Conservation (phyloP, 2,888 invertebrate genomes). For the Peribatodes rhomboidaria region DNA sequence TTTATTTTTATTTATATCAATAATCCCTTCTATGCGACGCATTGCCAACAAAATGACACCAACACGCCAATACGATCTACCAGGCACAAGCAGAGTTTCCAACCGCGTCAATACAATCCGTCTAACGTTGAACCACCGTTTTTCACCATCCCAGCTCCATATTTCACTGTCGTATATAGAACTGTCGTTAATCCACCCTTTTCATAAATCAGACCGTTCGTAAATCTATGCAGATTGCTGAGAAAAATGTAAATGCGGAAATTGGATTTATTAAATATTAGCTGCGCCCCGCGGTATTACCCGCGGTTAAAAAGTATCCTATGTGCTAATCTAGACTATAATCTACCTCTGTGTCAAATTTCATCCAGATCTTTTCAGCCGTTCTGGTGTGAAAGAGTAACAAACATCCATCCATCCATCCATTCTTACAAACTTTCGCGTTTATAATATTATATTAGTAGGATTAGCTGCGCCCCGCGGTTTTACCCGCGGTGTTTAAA, state of each 20-base stretch:
- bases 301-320: background rate
- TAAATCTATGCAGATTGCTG: slow-evolving; percentile 40
- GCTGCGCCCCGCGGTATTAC: too few species aligned
- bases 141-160: slow-evolving; percentile 34
- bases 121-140: slow-evolving; percentile 18
- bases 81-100: background rate
- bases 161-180: slow-evolving; percentile 34
- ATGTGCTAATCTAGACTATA: too few species aligned
- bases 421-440: too few species aligned
- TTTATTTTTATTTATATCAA: too few species aligned
- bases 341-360: too few species aligned
- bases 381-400: too few species aligned
- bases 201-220: slow-evolving; percentile 36
- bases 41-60: background rate
- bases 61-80: background rate
- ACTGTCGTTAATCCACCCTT: slow-evolving; percentile 39
- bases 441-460: too few species aligned
- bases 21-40: too few species aligned
- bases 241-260: slow-evolving; percentile 35
- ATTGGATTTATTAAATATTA: slow-evolving; percentile 37
- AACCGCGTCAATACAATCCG: slow-evolving; percentile 23
- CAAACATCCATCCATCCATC: too few species aligned
- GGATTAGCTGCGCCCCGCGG: too few species aligned
- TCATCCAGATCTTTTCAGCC: too few species aligned
- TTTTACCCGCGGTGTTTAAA: too few species aligned